Percentiles rank a stretch among this genome's conserved stretches.
Conservation (phyloP, 1,140 invertebrate genomes). For the Lucilia sericata region DNA sequence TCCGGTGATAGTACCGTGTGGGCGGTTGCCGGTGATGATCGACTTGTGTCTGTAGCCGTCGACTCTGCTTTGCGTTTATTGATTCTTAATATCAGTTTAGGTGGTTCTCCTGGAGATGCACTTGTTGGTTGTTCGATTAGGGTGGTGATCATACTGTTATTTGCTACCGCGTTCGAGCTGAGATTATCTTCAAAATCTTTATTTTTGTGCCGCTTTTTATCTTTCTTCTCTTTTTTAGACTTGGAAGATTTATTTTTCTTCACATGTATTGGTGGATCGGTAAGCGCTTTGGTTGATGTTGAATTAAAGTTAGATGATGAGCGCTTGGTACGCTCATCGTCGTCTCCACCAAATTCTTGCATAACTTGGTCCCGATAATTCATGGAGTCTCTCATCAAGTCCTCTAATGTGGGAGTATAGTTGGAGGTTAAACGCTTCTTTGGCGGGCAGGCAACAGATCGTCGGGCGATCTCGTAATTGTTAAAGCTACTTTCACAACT, state of each 20-base stretch:
- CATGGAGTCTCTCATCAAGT: slow-evolving; percentile 86
- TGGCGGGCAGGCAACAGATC: slow-evolving; percentile 73
- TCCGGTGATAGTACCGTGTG: slow-evolving; percentile 54
- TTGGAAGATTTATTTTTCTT: slow-evolving; percentile 67
- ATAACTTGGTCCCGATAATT: slow-evolving; percentile 86
- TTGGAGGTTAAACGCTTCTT: slow-evolving; percentile 81
- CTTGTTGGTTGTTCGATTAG: slow-evolving; percentile 67
- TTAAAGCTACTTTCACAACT: slow-evolving; percentile 50
- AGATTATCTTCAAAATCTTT: slow-evolving; percentile 55
- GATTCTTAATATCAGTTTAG: slow-evolving; percentile 77
- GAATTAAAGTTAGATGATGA: slow-evolving; percentile 42
- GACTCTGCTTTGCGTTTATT: slow-evolving; percentile 66
- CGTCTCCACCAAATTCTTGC: slow-evolving; percentile 81
- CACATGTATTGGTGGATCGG: slow-evolving; percentile 55
- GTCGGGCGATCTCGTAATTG: slow-evolving; percentile 67
- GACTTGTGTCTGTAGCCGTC: slow-evolving; percentile 52
- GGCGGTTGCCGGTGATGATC: slow-evolving; percentile 61
- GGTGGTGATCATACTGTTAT: slow-evolving; percentile 59
- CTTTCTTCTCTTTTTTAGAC: slow-evolving; percentile 74
- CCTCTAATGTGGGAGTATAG: slow-evolving; percentile 77
- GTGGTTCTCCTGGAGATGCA: slow-evolving; percentile 66
- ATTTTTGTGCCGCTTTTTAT: slow-evolving; percentile 76
- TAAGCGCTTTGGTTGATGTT: slow-evolving; percentile 31
- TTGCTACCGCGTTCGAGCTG: slow-evolving; percentile 47
- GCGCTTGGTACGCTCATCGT: slow-evolving; percentile 68